These are phyloP conservation scores for Drosophila prosaltans DNA, from an alignment of 1,140 invertebrate genomes.

Conservation along the genomic window DNA sequence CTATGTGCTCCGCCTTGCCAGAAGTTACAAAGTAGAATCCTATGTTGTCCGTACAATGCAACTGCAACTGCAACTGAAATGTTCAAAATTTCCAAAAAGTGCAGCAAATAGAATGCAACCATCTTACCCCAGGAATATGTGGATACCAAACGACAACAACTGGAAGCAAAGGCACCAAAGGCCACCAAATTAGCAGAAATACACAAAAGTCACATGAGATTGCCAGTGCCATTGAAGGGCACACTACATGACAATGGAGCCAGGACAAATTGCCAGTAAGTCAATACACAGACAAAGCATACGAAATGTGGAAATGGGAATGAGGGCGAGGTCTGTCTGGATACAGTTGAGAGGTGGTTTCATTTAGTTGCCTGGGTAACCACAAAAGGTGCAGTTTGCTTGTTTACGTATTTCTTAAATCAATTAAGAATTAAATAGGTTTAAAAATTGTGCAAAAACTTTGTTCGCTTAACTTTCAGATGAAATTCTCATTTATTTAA, in stretches of 20 bases:
- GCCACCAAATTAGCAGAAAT: conserved; percentile 74
- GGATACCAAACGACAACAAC: neutral
- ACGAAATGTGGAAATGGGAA: conserved; percentile 12
- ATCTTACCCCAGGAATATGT: conserved; percentile 15
- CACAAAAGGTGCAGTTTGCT: neutral
- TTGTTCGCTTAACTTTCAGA: neutral
- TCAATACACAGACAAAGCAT: conserved; percentile 23
- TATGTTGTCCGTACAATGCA: conserved; percentile 46
- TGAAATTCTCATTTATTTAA: conserved; percentile 48
- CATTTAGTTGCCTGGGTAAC: neutral
- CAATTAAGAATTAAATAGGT: no score
- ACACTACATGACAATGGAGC: conserved; percentile 46
- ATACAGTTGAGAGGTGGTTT: neutral
- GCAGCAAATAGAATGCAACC: conserved; percentile 22
- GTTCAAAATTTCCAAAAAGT: conserved; percentile 6
- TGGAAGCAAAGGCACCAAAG: conserved; percentile 56
- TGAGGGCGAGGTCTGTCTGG: conserved; percentile 2
- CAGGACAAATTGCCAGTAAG: conserved; percentile 60
- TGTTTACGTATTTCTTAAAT: no score
- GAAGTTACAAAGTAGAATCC: conserved; percentile 44
- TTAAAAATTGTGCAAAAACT: no score
- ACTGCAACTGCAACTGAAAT: conserved; percentile 28
- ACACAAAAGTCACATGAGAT: conserved; percentile 50
- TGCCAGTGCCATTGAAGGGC: neutral
- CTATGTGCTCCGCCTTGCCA: conserved; percentile 8